A percentile compares a stretch with the other conserved stretches of the same genome.
Evolutionary conservation across 1,140 invertebrate species (phyloP).

Genomic region (Theocolax elegans): DNA sequence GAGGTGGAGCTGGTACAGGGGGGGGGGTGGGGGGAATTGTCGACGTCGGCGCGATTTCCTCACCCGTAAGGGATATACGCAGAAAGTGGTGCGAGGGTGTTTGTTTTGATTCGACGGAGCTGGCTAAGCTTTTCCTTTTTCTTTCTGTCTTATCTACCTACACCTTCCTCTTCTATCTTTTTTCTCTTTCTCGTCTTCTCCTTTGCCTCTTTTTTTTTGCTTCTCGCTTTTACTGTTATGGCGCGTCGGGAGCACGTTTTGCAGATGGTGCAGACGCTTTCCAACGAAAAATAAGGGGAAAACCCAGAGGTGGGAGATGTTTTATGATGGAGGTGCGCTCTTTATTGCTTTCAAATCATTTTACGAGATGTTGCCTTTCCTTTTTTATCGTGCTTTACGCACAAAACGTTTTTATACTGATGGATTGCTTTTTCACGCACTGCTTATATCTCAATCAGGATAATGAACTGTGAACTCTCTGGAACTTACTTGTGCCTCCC

Average conservation of each 20-base stretch:
- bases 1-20: no score
- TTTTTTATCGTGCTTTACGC: neutral
- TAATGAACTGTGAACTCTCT: no score
- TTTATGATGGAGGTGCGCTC: neutral
- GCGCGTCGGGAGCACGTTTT: constrained; percentile 3
- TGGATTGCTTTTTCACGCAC: no score
- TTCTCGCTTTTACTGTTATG: neutral
- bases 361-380: neutral
- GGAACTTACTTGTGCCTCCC: no score
- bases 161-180: neutral
- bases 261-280: constrained; percentile 3
- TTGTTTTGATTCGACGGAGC: constrained; percentile 1
- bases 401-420: neutral
- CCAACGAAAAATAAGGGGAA: neutral
- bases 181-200: neutral
- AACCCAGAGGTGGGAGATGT: no score
- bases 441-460: no score
- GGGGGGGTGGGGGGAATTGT: no score
- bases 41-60: no score
- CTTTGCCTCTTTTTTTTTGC: neutral
- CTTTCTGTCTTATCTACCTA: neutral
- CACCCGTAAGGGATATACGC: no score
- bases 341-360: neutral
- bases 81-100: no score
- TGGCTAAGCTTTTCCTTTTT: neutral